Base-by-base conservation (phyloP, 2,113 vertebrate genomes). In the Peromyscus polionotus region DNA sequence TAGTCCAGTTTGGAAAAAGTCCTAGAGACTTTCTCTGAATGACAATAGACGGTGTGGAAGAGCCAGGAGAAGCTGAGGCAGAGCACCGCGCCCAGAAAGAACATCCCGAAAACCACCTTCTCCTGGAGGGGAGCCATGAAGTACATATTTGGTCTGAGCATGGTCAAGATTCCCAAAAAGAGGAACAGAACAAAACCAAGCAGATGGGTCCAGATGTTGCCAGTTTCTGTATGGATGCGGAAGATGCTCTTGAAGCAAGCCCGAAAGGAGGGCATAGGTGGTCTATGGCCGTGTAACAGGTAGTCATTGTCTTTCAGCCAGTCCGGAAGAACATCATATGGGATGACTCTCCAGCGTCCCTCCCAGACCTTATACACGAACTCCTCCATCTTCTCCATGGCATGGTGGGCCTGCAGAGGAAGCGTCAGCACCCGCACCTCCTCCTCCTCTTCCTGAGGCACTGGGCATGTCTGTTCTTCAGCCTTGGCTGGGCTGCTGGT, bases 231-330 rank as follows among this genome's bases (percentile, higher is more conserved):
- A 98, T 99, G 99, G 96, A 99, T 99, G 91, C 99, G 99, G 98
- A 99, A 99, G 98, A 99, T 99, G 98, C 99, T 99, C 96, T 98
- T 99, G 97, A 99, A 99, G 98, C 99, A 99, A 96, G 99, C 99
- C 3, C 99, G 98, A 98, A 99, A 99, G 31, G 99, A 99, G 7
- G 99, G 99, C 99, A 99, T 99, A 24, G 99, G 99, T 0, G 99
- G 99, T 7, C 99, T 98, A 91, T 99, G 99, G 16, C 99, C 99
- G 0, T 99, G 99, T 70, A 99, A 99, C 94, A 99, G 99, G 98
- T 99, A 99, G 98, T 99, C 99, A 0, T 99, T 99, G 98, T 99
- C 99, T 98, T 99, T 99, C 24, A 99, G 99, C 99, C 99, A 99
- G 97, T 99, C 99, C 0, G 99, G 99, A 83, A 99, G 99, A 79